Conservation (phyloP, 2,113 vertebrate genomes). For the Mellivora capensis region DNA sequence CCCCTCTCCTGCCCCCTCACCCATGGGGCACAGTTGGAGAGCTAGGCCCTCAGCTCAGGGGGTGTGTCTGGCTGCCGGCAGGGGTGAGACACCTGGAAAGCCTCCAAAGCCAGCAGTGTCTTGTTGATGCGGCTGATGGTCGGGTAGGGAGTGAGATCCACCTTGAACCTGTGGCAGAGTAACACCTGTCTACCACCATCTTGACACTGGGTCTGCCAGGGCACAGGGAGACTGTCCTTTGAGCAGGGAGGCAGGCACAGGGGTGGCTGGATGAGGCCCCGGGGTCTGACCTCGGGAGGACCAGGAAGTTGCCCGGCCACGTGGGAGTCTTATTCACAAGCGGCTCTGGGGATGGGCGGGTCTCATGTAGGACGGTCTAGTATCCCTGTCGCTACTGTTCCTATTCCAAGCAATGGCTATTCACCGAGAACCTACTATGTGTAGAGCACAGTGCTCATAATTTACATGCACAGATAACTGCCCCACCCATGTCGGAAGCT, state of each 20-base stretch:
- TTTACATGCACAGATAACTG: background rate
- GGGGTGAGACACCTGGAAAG: slow-evolving; percentile 92
- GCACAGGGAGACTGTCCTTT: background rate
- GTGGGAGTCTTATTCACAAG: background rate
- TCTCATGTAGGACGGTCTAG: background rate
- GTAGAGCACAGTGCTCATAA: background rate
- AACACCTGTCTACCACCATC: background rate
- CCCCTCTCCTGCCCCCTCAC: background rate
- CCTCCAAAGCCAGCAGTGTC: slow-evolving; percentile 88
- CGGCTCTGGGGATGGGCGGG: background rate
- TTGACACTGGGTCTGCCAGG: background rate
- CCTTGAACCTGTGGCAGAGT: slow-evolving; percentile 88
- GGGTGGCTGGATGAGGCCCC: background rate
- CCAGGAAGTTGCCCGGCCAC: background rate
- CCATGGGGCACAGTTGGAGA: background rate
- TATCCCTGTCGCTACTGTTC: background rate
- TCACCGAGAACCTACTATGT: background rate
- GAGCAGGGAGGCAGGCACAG: background rate
- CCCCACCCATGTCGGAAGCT: background rate
- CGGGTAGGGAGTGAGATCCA: slow-evolving; percentile 89
- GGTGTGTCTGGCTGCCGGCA: slow-evolving; percentile 93
- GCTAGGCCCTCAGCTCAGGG: slow-evolving; percentile 83
- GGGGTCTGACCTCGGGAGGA: background rate
- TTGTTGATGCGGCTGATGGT: slow-evolving; percentile 91
- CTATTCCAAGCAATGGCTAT: background rate